Evolutionary conservation across 2,797 vertebrate genomes (phyloP), one percentile per base, ranked within the genome.

Genomic region (Brachyrhaphis roseni): DNA sequence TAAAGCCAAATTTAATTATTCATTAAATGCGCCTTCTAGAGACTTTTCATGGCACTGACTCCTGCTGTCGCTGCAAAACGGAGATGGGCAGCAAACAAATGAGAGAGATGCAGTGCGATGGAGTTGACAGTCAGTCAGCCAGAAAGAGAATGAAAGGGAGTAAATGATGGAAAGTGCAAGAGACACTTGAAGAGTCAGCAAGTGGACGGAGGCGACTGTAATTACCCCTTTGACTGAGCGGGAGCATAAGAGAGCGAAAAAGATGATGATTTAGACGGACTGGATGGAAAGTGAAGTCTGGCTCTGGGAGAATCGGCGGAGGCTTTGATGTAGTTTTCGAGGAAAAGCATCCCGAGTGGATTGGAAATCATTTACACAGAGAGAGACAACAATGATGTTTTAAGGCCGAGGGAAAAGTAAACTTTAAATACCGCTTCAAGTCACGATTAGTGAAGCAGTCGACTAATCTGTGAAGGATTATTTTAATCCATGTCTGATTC

Each of bases 171-270:
- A 82, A 77, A 84, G 46, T 1, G 57, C 62, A n/a, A 72, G 80
- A 75, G 84, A 86, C 84, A 73, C 72, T 78, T 28, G 20, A 46
- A 75, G 78, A 83, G 76, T 57, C 77, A 39, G 75, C 2, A 68
- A 79, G 75, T n/a, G 81, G 75, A 66, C 18, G 11, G 62, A 62
- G 45, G 74, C 76, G 77, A 66, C 78, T 36, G 76, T 80, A 77
- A 86, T 90, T 82, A 86, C 45, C 72, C 74, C 49, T 72, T 45
- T 73, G 84, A 82, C 75, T 66, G 82, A 80, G 71, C 26, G 55
- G 73, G 11, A 68, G 77, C 72, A 49, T 36, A 64, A 78, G 73
- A 20, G 8, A 64, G 74, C 28, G 8, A 39, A 57, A 59, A 64
- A n/a, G 39, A 75, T 36, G 39, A 77, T 41, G 57, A 59, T 53